These are phyloP conservation scores for Setipinna tenuifilis DNA, from an alignment of 2,797 vertebrate species.

Conservation along the genomic window DNA sequence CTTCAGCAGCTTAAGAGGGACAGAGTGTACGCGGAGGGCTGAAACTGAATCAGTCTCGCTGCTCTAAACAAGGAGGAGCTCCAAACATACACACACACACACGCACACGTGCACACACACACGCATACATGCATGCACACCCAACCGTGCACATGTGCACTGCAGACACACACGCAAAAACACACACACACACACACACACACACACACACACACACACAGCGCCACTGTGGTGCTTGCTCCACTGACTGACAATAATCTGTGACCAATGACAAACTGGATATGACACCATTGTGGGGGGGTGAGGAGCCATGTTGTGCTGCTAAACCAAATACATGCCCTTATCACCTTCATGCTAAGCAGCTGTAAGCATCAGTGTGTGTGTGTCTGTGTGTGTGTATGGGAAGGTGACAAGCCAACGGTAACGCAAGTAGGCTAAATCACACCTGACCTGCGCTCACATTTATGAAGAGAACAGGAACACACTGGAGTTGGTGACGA, in stretches of 20 bases:
- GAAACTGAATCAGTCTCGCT: too few species aligned
- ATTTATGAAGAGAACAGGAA: too few species aligned
- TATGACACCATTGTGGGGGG: neutral
- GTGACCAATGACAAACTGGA: neutral
- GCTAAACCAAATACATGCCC: neutral
- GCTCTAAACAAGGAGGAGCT: too few species aligned
- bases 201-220: slow-evolving; percentile 29
- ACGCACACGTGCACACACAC: slow-evolving; percentile 36
- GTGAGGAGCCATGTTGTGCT: neutral
- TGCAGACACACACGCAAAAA: slow-evolving; percentile 28
- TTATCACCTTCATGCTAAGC: slow-evolving; percentile 9
- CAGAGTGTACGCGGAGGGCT: too few species aligned
- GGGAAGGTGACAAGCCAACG: slow-evolving; percentile 49
- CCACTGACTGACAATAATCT: too few species aligned
- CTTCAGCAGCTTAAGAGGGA: neutral
- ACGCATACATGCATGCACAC: neutral
- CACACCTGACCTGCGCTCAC: too few species aligned
- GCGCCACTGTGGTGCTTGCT: neutral
- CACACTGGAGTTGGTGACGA: too few species aligned
- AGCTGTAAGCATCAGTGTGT: slow-evolving; percentile 55
- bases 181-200: slow-evolving; percentile 30
- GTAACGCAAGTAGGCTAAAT: slow-evolving; percentile 2
- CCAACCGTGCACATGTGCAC: too few species aligned
- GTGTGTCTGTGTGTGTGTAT: slow-evolving; percentile 42
- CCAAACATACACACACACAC: slow-evolving; percentile 15